Percentiles rank a stretch among this genome's conserved stretches.
Conservation (phyloP, 2,113 vertebrate species). For the Ctenomys sociabilis region DNA sequence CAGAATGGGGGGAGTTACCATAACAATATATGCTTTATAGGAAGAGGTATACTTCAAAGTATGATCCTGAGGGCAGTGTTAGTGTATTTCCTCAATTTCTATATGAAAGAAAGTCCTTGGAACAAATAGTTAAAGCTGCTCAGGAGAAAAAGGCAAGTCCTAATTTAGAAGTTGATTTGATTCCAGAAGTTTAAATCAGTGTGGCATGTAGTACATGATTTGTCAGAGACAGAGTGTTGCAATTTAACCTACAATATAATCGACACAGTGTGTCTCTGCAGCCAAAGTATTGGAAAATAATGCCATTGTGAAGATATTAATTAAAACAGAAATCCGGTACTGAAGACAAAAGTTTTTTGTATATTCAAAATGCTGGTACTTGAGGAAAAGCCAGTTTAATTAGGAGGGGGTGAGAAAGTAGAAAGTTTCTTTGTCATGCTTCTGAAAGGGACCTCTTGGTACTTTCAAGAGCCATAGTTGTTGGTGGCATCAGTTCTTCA, state of each 20-base stretch:
- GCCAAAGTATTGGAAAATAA: conserved; percentile 57
- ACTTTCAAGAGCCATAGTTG: neutral
- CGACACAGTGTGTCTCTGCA: conserved; percentile 17
- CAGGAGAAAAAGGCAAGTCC: neutral
- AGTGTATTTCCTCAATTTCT: neutral
- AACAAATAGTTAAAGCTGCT: conserved; percentile 41
- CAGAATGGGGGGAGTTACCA: neutral
- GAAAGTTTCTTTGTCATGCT: conserved; percentile 59
- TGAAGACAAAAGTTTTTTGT: conserved; percentile 61
- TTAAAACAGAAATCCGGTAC: conserved; percentile 60
- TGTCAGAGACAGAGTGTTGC: neutral
- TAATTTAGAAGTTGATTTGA: conserved; percentile 56
- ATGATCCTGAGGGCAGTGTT: neutral
- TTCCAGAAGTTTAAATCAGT: conserved; percentile 49
- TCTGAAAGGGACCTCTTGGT: conserved; percentile 62
- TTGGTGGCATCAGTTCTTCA: neutral
- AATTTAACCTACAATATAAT: conserved; percentile 21
- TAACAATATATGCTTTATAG: neutral
- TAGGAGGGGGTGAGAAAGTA: conserved; percentile 52
- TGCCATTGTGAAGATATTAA: conserved; percentile 15
- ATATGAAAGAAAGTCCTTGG: conserved; percentile 23
- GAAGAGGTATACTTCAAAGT: neutral
- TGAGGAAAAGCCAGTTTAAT: conserved; percentile 70
- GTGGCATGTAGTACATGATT: conserved; percentile 19
- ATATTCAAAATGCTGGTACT: conserved; percentile 53